Evolutionary conservation across 2,797 vertebrate species (phyloP).

Genomic region (Peromyscus eremicus): DNA sequence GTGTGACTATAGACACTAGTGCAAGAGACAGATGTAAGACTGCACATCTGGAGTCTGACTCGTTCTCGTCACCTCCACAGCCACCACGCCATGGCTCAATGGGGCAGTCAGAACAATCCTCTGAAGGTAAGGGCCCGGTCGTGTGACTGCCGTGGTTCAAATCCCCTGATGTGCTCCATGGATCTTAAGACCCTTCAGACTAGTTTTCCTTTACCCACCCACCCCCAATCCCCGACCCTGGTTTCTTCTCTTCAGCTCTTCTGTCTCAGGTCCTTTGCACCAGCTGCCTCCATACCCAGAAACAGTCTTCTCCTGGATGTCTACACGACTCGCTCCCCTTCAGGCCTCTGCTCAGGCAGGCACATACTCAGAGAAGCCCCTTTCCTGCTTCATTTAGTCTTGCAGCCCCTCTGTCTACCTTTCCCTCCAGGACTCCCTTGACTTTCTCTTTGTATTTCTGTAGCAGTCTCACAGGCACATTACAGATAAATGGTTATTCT

Average conservation of each 20-base stretch:
- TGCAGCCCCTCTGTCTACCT: fast-evolving
- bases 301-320: not conserved
- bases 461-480: fast-evolving
- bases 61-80: not conserved
- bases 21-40: not conserved
- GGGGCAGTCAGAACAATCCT: not conserved
- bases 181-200: not conserved
- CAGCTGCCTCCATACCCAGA: not conserved
- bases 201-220: not conserved
- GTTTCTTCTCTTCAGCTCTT: too few species aligned
- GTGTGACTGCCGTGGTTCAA: not conserved
- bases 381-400: not conserved
- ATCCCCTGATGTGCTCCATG: fast-evolving
- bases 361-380: not conserved
- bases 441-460: not conserved
- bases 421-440: not conserved
- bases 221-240: too few species aligned
- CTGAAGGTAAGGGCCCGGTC: not conserved
- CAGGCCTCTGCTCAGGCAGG: not conserved
- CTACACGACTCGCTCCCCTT: not conserved
- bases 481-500: fast-evolving
- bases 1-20: fast-evolving
- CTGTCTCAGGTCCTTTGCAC: not conserved
- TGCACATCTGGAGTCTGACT: not conserved
- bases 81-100: fast-evolving